phyloP scores from a whole-genome alignment of 2,113 vertebrate species.

The Mobula birostris region DNA sequence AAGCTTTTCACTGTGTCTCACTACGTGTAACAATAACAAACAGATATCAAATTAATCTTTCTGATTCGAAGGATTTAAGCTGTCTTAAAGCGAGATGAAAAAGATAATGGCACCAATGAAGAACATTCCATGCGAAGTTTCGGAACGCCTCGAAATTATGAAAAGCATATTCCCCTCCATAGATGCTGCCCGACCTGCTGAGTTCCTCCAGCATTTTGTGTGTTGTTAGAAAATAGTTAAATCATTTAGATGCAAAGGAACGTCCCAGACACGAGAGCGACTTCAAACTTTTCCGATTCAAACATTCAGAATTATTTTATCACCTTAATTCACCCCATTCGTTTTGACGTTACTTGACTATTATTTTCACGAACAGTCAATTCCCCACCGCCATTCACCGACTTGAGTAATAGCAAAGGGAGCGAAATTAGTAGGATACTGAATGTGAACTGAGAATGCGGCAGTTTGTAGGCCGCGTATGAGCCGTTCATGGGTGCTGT shows the following conservation, averaged over 20 bases:
- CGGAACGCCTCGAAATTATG: background rate
- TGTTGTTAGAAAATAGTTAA: background rate
- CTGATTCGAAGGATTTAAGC: background rate
- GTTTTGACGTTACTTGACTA: background rate
- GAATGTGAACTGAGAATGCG: background rate
- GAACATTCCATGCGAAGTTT: background rate
- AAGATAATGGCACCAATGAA: background rate
- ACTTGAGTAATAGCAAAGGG: background rate
- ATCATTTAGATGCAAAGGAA: background rate
- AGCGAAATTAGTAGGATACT: background rate
- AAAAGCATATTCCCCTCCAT: too few species aligned
- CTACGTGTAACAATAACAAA: background rate
- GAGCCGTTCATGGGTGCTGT: background rate
- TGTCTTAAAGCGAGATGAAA: background rate
- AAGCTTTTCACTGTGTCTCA: too few species aligned
- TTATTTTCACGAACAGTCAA: background rate
- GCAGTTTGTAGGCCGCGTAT: background rate
- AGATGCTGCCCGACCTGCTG: too few species aligned
- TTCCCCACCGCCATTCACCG: too few species aligned
- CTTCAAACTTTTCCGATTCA: background rate
- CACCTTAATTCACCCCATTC: background rate
- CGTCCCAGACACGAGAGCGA: too few species aligned
- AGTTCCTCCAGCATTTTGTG: too few species aligned
- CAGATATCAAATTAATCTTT: background rate
- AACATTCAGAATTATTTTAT: background rate